Conservation (phyloP, 2,888 invertebrate species). For the Achlya flavicornis region DNA sequence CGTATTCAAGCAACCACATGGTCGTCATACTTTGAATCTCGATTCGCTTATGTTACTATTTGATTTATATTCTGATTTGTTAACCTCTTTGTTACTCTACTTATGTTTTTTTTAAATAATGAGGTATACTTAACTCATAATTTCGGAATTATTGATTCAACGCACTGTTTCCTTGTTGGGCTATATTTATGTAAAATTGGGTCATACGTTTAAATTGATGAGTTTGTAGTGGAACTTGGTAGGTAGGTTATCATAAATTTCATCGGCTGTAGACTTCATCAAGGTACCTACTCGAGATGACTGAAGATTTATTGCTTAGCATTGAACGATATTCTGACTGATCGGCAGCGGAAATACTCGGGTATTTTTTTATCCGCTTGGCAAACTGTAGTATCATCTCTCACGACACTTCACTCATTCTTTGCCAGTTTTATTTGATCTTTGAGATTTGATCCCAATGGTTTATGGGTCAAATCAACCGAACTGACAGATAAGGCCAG, state of each 20-base stretch:
- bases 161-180: neutral
- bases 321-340: neutral
- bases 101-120: no score
- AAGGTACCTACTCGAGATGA: neutral
- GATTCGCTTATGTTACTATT: no score
- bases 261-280: neutral
- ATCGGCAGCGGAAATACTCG: no score
- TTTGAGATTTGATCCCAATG: no score
- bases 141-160: neutral
- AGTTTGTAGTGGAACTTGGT: neutral
- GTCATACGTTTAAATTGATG: neutral
- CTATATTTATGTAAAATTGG: neutral
- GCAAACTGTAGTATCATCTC: no score
- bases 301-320: neutral
- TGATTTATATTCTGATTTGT: no score
- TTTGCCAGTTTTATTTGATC: no score
- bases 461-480: no score
- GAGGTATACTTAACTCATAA: neutral
- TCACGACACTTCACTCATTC: no score
- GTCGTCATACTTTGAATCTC: neutral
- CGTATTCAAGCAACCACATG: constrained; percentile 2
- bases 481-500: no score
- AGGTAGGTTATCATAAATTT: neutral
- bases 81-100: no score
- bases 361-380: no score